Conservation (phyloP, 2,888 invertebrate genomes). For the Folsomia manolachei region DNA sequence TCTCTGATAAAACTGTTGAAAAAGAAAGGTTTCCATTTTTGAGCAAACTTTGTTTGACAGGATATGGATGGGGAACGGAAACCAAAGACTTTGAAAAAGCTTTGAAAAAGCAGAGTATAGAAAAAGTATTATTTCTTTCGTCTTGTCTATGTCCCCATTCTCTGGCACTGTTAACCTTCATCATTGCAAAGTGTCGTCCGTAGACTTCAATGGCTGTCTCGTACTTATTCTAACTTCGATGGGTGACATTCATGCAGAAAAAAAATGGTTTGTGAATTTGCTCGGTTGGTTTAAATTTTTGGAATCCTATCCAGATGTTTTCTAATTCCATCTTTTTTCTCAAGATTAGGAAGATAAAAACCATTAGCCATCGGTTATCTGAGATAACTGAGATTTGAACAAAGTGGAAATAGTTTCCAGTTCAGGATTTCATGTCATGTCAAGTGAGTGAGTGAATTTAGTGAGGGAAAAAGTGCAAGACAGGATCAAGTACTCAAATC, state of each 20-base stretch:
- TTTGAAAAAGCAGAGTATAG: too few species aligned
- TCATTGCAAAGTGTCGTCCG: too few species aligned
- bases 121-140: not conserved
- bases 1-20: not conserved
- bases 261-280: too few species aligned
- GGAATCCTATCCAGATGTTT: not conserved
- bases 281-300: too few species aligned
- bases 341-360: not conserved
- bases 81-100: not conserved
- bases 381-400: not conserved
- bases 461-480: not conserved
- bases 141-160: too few species aligned
- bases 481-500: not conserved
- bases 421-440: not conserved
- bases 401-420: not conserved
- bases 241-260: too few species aligned
- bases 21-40: not conserved
- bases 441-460: not conserved
- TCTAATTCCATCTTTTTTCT: slow-evolving; percentile 7
- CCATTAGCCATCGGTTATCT: slow-evolving; percentile 5
- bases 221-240: too few species aligned
- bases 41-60: too few species aligned
- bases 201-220: too few species aligned
- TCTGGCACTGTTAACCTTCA: too few species aligned
- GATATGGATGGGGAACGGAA: not conserved